Base-by-base conservation (phyloP, 2,113 vertebrate genomes). In the Typhlomys cinereus region DNA sequence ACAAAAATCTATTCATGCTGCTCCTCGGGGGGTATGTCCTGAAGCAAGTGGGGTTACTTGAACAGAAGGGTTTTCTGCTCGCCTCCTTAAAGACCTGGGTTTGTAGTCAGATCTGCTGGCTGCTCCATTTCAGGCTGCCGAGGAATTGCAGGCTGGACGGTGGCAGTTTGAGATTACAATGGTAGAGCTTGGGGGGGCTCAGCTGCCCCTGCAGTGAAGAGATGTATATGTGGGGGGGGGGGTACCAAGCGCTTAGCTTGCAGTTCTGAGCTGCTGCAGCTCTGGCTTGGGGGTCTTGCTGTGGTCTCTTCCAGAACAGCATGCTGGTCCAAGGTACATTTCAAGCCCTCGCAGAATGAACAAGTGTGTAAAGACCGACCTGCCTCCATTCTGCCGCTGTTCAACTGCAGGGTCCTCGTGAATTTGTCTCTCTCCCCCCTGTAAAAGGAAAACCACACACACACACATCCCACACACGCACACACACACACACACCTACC, bases 71-170 rank as follows among this genome's bases (percentile, higher is more conserved):
- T 73, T 94, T 90, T 67, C 66, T 71, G 61, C 61, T 69, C 93
- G 92, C 94, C 82, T 93, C 54, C 67, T 85, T 57, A 61, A 69
- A 52, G 76, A 83, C 59, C 75, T 86, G 94, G 71, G 54, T 89
- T 88, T 93, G 44, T 93, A 93, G 94, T 92, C 41, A 50, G 74
- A 76, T 79, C 20, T 0, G 5, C 76, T 69, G 76, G 21, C 36
- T 91, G 94, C 89, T 81, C 34, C 3, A 0, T 67, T 70, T 64
- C 50, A 61, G 85, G 81, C 90, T 83, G 90, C 41, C 74, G 85
- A 80, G 90, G 92, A 96, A 96, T 80, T 95, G 90, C 75, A 67
- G 89, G 36, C 36, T 82, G 46, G 92, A 94, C n/a, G 88, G 89
- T 66, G 50, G 76, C 91, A 61, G 23, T 85, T 91, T 73, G 75